Evolutionary conservation across 2,113 vertebrate genomes (phyloP).

Genomic region (Accipiter virgatus): DNA sequence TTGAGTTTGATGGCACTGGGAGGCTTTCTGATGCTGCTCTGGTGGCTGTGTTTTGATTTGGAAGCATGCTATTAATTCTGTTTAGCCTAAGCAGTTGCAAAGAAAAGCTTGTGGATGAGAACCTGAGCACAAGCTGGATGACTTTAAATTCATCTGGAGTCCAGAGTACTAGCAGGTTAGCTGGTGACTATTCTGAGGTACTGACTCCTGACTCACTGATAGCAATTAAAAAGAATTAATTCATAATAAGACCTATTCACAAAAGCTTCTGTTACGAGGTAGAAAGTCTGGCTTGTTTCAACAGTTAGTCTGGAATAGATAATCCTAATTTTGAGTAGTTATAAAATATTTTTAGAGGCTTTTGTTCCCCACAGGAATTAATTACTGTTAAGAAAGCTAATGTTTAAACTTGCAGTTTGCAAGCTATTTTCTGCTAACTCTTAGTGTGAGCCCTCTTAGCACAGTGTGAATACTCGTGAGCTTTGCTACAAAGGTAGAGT

Average conservation of each 20-base stretch:
- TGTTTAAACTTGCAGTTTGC: background rate
- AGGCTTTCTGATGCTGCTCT: background rate
- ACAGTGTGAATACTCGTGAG: background rate
- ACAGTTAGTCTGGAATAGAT: background rate
- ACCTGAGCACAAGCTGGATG: background rate
- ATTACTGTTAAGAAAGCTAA: background rate
- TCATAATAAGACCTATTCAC: background rate
- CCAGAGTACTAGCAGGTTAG: background rate
- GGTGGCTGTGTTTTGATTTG: background rate
- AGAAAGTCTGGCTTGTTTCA: background rate
- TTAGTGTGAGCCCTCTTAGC: background rate
- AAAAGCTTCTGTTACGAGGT: background rate
- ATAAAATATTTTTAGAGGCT: background rate
- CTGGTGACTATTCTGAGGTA: background rate
- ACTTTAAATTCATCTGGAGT: background rate
- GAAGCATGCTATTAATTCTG: background rate
- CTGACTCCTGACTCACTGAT: background rate
- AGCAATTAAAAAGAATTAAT: background rate
- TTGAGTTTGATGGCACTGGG: background rate
- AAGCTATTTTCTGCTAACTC: background rate
- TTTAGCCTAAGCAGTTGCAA: background rate
- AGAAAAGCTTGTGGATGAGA: background rate
- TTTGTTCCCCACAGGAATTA: background rate
- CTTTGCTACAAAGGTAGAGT: background rate
- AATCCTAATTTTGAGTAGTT: background rate